Evolutionary conservation across 2,113 vertebrate species (phyloP), one percentile per base, ranked within the genome.

Genomic region (Ceyx margarethae): DNA sequence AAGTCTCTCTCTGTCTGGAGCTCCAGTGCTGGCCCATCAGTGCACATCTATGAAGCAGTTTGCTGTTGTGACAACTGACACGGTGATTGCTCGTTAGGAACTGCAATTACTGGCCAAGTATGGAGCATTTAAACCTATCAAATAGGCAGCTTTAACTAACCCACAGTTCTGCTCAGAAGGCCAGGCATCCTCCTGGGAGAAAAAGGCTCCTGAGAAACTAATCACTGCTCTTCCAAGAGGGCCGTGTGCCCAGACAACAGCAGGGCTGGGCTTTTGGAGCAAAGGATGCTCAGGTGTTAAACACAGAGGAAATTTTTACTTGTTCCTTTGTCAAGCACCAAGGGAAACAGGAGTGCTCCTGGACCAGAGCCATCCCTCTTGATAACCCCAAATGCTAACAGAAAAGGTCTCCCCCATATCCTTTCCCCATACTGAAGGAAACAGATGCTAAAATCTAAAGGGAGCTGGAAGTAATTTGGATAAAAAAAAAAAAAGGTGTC

Each of bases 51-150:
- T 81, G 77, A 67, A 83, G 43, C 35, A 45, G 35, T 92, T 93
- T 93, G 81, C 89, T 95, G 69, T 58, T 91, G 84, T 95, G 92
- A 71, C 91, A 87, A 87, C 60, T 96, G 94, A 92, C 75, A 80
- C 0, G 0, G 48, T 43, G 75, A 89, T 64, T 60, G 72, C 81
- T 94, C 5, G 0, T 40, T 74, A 19, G 80, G 89, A 87, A 77
- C 72, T 72, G 64, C 75, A 96, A 77, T 92, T 86, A 71, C 75
- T 20, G 5, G 19, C 43, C 81, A 33, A 89, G 78, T 26, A 83
- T 43, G 46, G 35, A 10, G 68, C 71, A 51, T 65, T 74, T 74
- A 23, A 85, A 75, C 42, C 33, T 65, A 40, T 15, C 26, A 43
- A 81, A 87, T 11, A 83, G 43, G 72, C 10, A 0, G 37, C 48